Evolutionary conservation across 1,140 invertebrate genomes (phyloP), one percentile per base, ranked within the genome.

Genomic region (Probaryconus sp.): DNA sequence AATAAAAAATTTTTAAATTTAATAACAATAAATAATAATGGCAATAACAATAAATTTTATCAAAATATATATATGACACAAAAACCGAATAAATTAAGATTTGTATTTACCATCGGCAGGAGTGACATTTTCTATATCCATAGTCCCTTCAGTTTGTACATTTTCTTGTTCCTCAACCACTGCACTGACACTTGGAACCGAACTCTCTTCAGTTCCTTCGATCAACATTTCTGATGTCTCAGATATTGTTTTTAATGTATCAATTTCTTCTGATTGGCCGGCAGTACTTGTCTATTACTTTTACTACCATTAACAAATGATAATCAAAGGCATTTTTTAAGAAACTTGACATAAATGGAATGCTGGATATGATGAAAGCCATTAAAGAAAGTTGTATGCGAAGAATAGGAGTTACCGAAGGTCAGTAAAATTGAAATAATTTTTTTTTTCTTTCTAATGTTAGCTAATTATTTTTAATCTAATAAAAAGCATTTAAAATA

Each of bases 261-360:
- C 83, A 33, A 82, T 81, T 47, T 86, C 85, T 61, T 86, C 85
- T 0, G 79, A 48, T 47, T 81, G 79, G 5, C 75, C 77, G 20
- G 77, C 72, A 30, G 78, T 78, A 37, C 79, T 84, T 31, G 82
- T 86, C 83, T 85, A 33, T 45, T 14, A 5, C n/a, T n/a, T n/a
- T n/a, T n/a, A n/a, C n/a, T n/a, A n/a, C n/a, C n/a, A n/a, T n/a
- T n/a, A n/a, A n/a, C n/a, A n/a, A n/a, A n/a, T n/a, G n/a, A n/a
- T n/a, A n/a, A n/a, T n/a, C n/a, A n/a, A n/a, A n/a, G n/a, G n/a
- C n/a, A n/a, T n/a, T n/a, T n/a, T n/a, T n/a, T n/a, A n/a, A n/a
- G n/a, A n/a, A n/a, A n/a, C n/a, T 10, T 38, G n/a, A n/a, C n/a
- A n/a, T n/a, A n/a, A n/a, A n/a, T n/a, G n/a, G n/a, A n/a, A n/a